Conservation (phyloP, 1,140 invertebrate genomes). For the Chymomyza costata region DNA sequence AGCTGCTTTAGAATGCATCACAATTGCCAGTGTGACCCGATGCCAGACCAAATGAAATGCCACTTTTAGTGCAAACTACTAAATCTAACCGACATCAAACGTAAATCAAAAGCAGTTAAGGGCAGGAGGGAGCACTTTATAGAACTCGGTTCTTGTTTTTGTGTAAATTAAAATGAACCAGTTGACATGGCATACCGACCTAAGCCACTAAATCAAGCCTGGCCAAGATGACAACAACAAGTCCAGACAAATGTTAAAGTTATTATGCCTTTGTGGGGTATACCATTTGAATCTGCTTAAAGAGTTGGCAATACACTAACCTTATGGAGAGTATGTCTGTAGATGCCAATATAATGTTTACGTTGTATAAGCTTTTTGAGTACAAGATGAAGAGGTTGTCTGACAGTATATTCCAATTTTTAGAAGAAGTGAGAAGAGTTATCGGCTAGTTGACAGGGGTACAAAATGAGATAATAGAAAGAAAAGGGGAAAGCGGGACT, state of each 20-base stretch:
- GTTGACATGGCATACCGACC: constrained; percentile 35
- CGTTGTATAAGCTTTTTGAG: no score
- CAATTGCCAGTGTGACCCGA: constrained; percentile 40
- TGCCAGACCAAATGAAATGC: constrained; percentile 36
- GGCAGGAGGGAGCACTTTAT: constrained; percentile 12
- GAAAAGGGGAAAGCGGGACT: no score
- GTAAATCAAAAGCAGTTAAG: constrained; percentile 52
- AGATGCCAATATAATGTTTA: no score
- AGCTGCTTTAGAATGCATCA: constrained; percentile 47
- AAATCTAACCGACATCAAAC: constrained; percentile 71
- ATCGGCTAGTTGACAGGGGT: no score
- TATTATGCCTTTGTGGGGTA: no score
- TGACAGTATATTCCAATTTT: no score
- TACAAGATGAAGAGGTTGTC: no score
- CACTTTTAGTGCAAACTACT: constrained; percentile 56
- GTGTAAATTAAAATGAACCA: constrained; percentile 69
- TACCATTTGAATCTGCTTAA: no score
- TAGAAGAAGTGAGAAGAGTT: no score
- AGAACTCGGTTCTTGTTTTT: constrained; percentile 42
- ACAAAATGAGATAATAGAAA: no score
- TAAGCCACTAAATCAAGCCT: constrained; percentile 6
- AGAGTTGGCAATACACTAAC: no score
- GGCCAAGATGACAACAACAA: constrained; percentile 35
- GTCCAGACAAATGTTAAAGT: constrained; percentile 33
- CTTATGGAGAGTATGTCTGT: no score